A percentile compares a stretch with the other conserved stretches of the same genome.
phyloP scores from a whole-genome alignment of 2,797 vertebrate genomes.

The Amphiprion clarkii region DNA sequence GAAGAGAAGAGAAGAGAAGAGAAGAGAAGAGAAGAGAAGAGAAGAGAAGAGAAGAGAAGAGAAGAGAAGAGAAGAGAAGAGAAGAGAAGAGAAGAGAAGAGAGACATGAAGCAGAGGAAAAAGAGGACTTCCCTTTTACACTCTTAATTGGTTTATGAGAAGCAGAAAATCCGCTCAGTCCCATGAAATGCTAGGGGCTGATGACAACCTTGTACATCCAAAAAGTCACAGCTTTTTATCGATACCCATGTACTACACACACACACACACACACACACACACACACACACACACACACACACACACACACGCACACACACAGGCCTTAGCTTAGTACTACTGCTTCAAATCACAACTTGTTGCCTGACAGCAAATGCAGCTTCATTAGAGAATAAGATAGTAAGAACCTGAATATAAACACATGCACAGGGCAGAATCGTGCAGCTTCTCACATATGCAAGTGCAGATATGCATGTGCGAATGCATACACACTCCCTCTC shows the following conservation, averaged over 20 bases:
- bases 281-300: conserved; percentile 8
- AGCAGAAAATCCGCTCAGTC: conserved; percentile 57
- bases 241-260: conserved; percentile 1
- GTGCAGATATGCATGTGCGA: neutral
- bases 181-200: conserved; percentile 45
- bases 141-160: conserved; percentile 62
- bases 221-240: conserved; percentile 32
- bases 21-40: neutral
- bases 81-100: neutral
- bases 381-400: neutral
- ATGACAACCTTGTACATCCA: conserved; percentile 38
- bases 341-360: conserved; percentile 13
- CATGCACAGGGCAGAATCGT: neutral
- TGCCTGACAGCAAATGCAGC: conserved; percentile 11
- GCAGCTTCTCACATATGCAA: neutral
- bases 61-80: neutral
- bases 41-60: neutral
- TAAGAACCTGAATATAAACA: neutral
- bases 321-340: neutral
- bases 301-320: conserved; percentile 8
- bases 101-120: conserved; percentile 7
- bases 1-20: neutral
- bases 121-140: conserved; percentile 40
- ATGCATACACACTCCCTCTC: neutral
- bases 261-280: conserved; percentile 20